Evolutionary conservation across 2,797 vertebrate genomes (phyloP).

Genomic region (Tarsius wallacei): DNA sequence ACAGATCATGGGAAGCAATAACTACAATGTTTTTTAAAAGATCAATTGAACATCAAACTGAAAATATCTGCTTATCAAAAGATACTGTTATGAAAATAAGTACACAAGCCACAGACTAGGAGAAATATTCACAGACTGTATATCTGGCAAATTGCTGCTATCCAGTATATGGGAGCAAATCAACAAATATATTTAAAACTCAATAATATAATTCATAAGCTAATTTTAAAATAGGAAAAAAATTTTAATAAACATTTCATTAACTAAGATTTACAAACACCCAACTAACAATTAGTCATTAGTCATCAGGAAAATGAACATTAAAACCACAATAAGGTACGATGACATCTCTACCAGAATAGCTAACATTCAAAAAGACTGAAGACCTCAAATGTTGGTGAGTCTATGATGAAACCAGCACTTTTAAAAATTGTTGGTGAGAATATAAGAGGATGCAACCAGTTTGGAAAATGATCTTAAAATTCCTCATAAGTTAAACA

Average conservation of each 20-base stretch:
- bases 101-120: background rate
- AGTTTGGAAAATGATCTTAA: background rate
- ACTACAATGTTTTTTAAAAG: background rate
- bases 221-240: background rate
- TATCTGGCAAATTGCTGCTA: background rate
- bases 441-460: background rate
- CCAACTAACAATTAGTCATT: background rate
- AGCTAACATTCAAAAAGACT: background rate
- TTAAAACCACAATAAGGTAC: background rate
- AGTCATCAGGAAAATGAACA: background rate
- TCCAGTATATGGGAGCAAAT: background rate
- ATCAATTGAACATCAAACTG: background rate
- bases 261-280: background rate
- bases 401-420: background rate
- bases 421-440: background rate
- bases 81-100: background rate
- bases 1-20: background rate
- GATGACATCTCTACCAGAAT: background rate
- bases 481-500: background rate
- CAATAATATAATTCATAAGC: background rate
- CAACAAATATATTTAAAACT: background rate
- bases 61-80: constrained; percentile 34
- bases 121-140: background rate
- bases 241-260: background rate
- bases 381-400: background rate